These are phyloP conservation scores for Arion vulgaris DNA, from an alignment of 1,140 invertebrate genomes.

Conservation along the genomic window DNA sequence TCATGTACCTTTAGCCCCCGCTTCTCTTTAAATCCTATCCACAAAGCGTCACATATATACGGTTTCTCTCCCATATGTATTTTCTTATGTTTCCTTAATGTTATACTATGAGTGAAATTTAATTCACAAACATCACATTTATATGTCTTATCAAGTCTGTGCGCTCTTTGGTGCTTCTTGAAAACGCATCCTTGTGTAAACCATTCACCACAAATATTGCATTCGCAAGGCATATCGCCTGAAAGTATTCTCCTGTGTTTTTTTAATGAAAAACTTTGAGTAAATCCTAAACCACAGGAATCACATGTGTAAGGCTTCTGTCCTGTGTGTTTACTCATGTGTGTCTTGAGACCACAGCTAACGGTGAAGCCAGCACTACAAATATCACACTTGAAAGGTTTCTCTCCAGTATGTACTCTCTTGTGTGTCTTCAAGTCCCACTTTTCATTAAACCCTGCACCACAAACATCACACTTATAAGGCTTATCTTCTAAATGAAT, in stretches of 20 bases:
- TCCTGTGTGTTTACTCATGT: conserved; percentile 48
- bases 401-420: conserved; percentile 33
- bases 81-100: not conserved
- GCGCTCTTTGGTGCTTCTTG: conserved; percentile 64
- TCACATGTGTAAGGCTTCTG: conserved; percentile 69
- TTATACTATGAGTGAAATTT: not conserved
- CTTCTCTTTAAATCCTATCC: not conserved
- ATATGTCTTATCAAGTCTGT: conserved; percentile 62
- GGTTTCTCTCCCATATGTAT: conserved; percentile 19
- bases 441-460: conserved; percentile 2
- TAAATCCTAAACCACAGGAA: conserved; percentile 59
- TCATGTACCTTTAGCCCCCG: conserved; percentile 1
- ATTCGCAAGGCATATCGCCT: conserved; percentile 70
- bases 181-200: not conserved
- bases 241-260: conserved; percentile 90
- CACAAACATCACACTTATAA: not conserved
- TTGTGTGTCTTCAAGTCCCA: not conserved
- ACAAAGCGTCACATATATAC: conserved; percentile 12
- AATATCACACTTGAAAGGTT: conserved; percentile 9
- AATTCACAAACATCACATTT: conserved; percentile 15
- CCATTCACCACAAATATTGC: not conserved
- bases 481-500: conserved; percentile 4
- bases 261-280: conserved; percentile 82
- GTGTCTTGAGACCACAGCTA: conserved; percentile 78
- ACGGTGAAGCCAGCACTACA: conserved; percentile 81